These are phyloP conservation scores for Actinia tenebrosa DNA, from an alignment of 64 coral and sea anemone species.

Conservation along the genomic window DNA sequence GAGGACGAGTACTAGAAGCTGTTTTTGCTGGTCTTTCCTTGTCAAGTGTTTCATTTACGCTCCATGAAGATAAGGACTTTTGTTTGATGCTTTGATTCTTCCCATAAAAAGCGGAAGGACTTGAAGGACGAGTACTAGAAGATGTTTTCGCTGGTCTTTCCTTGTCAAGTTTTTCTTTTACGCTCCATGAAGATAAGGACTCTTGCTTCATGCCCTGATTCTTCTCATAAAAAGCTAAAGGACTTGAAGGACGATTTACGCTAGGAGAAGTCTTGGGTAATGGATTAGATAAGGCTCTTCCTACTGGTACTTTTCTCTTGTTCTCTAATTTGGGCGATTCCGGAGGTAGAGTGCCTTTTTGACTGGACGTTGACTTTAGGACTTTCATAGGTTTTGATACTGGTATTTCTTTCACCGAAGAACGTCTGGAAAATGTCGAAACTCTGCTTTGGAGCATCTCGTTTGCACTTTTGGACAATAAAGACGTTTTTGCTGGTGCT, in stretches of 20 bases:
- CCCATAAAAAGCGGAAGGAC: too few relatives aligned
- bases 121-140: too few relatives aligned
- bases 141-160: too few relatives aligned
- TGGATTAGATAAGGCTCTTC: not conserved
- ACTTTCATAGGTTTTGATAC: not conserved
- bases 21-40: too few relatives aligned
- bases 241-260: not conserved
- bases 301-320: not conserved
- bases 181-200: not conserved
- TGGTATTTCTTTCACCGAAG: not conserved
- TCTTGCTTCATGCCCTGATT: not conserved
- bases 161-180: not conserved
- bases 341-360: not conserved
- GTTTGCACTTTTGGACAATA: not conserved
- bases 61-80: too few relatives aligned
- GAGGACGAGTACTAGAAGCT: not conserved
- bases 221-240: not conserved
- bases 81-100: too few relatives aligned
- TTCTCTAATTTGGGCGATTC: not conserved
- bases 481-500: not conserved
- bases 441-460: not conserved
- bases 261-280: not conserved
- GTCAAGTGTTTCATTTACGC: too few relatives aligned
- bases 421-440: not conserved
- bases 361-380: not conserved